Evolutionary conservation across 2,113 vertebrate species (phyloP).

Genomic region (Eolophus roseicapilla): DNA sequence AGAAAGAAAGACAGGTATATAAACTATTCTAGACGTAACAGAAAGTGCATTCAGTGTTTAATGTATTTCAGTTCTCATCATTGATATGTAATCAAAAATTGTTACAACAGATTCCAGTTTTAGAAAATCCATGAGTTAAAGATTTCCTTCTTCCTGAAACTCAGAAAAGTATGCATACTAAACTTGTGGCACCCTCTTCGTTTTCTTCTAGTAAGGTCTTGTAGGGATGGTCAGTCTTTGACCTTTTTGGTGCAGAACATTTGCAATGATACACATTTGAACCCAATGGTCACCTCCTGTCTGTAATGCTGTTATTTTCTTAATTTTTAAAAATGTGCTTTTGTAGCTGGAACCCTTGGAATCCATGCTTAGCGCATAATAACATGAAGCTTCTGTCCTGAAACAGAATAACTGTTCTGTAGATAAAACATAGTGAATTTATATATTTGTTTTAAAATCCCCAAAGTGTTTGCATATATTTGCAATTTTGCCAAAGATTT

Average conservation of each 20-base stretch:
- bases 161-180: background rate
- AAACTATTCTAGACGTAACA: background rate
- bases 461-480: background rate
- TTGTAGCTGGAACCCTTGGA: background rate
- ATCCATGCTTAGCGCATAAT: background rate
- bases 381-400: background rate
- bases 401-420: background rate
- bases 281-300: background rate
- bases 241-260: background rate
- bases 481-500: background rate
- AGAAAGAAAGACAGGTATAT: background rate
- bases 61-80: background rate
- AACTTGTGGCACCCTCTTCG: background rate
- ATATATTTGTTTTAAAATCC: background rate
- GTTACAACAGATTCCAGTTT: background rate
- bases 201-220: background rate
- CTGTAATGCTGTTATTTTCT: background rate
- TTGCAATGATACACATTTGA: background rate
- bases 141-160: background rate
- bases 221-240: background rate
- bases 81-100: background rate
- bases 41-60: background rate
- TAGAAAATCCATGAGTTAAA: background rate
- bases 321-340: background rate
- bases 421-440: too few relatives aligned